phyloP scores from a whole-genome alignment of 2,888 invertebrate species.

The Operophtera brumata region DNA sequence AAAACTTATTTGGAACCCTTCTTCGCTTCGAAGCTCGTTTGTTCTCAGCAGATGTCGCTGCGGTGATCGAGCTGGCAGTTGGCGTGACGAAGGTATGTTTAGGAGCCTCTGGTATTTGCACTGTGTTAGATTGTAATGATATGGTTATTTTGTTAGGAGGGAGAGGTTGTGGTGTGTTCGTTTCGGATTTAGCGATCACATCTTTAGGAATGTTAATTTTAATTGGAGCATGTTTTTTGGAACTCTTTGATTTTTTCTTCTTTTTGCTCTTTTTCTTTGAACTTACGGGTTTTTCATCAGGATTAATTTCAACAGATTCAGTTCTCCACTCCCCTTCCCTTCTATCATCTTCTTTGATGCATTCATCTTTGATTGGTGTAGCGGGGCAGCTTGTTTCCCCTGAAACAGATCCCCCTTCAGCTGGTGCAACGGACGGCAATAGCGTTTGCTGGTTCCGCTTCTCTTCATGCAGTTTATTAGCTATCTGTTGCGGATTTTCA shows the following conservation, averaged over 20 bases:
- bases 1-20: conserved; percentile 91
- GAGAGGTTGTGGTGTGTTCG: conserved; percentile 46
- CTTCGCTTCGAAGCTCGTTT: conserved; percentile 89
- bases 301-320: conserved; percentile 50
- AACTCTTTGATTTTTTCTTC: conserved; percentile 77
- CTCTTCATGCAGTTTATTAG: conserved; percentile 86
- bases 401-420: conserved; percentile 79
- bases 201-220: conserved; percentile 83
- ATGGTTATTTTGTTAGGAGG: conserved; percentile 74
- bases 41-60: conserved; percentile 73
- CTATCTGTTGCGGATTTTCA: conserved; percentile 87
- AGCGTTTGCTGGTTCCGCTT: conserved; percentile 86
- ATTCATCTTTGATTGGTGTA: conserved; percentile 54
- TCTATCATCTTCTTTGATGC: conserved; percentile 57
- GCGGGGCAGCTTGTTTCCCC: conserved; percentile 83
- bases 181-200: conserved; percentile 59
- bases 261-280: conserved; percentile 87
- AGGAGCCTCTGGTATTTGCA: conserved; percentile 69
- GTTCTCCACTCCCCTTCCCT: conserved; percentile 7
- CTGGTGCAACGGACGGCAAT: conserved; percentile 82
- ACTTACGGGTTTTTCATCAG: conserved; percentile 73
- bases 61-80: conserved; percentile 37
- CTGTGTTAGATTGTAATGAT: conserved; percentile 75
- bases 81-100: conserved; percentile 36
- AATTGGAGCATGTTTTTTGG: conserved; percentile 74